phyloP scores from a whole-genome alignment of 2,797 vertebrate species.

The Kryptopterus vitreolus region DNA sequence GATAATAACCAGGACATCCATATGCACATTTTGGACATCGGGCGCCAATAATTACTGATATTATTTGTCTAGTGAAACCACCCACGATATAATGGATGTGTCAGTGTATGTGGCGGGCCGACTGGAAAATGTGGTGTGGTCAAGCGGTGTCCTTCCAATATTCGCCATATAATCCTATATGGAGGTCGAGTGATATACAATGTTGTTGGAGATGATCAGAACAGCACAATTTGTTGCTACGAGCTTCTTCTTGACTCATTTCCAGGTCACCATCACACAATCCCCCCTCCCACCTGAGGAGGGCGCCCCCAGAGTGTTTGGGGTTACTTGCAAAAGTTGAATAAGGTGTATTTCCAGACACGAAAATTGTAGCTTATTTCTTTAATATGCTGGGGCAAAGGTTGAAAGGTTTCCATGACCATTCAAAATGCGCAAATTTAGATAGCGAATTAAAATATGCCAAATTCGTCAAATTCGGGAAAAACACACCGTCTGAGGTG shows the following conservation, averaged over 20 bases:
- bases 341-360: background rate
- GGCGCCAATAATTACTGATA: background rate
- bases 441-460: too few relatives aligned
- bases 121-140: background rate
- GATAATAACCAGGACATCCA: background rate
- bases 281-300: background rate
- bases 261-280: background rate
- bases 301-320: background rate
- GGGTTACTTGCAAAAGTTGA: background rate
- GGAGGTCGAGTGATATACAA: background rate
- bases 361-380: background rate
- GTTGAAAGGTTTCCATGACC: too few relatives aligned
- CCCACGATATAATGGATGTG: background rate
- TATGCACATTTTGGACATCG: background rate
- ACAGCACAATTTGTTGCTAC: background rate
- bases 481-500: too few relatives aligned
- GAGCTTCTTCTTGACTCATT: background rate
- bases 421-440: too few relatives aligned
- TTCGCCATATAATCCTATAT: background rate
- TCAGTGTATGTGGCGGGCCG: background rate
- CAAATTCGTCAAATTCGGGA: too few relatives aligned
- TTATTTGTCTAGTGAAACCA: background rate
- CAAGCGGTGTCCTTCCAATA: background rate
- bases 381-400: background rate
- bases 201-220: background rate